Conservation (phyloP, 2,888 invertebrate genomes). For the Aporophyla nigra region DNA sequence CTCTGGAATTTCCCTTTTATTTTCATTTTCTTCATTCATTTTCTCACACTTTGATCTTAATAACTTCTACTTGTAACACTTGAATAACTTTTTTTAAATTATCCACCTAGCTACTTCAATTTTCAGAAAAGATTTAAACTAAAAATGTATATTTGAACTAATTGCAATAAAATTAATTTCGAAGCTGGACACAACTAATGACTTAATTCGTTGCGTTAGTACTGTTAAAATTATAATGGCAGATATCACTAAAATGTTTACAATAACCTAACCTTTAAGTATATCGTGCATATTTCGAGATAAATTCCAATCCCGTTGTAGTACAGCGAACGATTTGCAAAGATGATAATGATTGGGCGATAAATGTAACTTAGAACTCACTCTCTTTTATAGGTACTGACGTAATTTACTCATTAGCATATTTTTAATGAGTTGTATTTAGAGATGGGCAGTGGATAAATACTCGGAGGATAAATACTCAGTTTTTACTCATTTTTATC, state of each 20-base stretch:
- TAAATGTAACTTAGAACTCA: background rate
- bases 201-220: too few species aligned
- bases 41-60: background rate
- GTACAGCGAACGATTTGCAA: background rate
- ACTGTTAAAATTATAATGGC: constrained; percentile 2
- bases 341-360: background rate
- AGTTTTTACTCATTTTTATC: too few species aligned
- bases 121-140: background rate
- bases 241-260: constrained; percentile 28
- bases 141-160: background rate
- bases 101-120: background rate
- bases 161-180: background rate
- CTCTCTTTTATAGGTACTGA: background rate
- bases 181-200: background rate
- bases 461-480: too few species aligned
- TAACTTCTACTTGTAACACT: background rate
- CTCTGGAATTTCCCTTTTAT: constrained; percentile 43
- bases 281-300: constrained; percentile 3
- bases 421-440: too few species aligned
- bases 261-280: constrained; percentile 35
- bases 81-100: background rate
- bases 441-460: too few species aligned
- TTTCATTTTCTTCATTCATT: constrained; percentile 15
- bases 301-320: background rate
- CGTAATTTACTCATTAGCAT: too few species aligned